These are phyloP conservation scores for Hemistola chrysoprasaria DNA, from an alignment of 2,888 invertebrate genomes.

Conservation along the genomic window DNA sequence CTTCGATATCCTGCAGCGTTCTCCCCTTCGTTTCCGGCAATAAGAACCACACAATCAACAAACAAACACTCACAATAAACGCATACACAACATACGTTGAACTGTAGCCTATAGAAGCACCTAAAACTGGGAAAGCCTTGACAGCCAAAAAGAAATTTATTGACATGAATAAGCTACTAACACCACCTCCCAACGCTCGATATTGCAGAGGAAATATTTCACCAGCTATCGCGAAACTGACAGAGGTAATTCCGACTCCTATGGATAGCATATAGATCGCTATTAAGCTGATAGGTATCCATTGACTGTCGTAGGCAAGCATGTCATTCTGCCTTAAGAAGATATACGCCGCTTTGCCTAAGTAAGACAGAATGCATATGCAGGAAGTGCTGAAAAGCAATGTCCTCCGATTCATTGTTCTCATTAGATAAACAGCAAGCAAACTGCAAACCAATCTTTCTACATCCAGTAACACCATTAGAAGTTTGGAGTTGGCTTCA, in stretches of 20 bases:
- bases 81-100: neutral
- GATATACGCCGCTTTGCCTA: constrained; percentile 46
- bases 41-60: constrained; percentile 3
- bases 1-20: constrained; percentile 28
- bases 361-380: constrained; percentile 40
- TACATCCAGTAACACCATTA: constrained; percentile 46
- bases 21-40: constrained; percentile 28
- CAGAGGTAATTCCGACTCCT: constrained; percentile 12
- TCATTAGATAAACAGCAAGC: constrained; percentile 46
- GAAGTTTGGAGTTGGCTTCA: constrained; percentile 39
- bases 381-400: constrained; percentile 47
- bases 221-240: constrained; percentile 18
- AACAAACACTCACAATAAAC: neutral
- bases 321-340: constrained; percentile 39
- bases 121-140: neutral
- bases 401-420: constrained; percentile 46
- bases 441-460: constrained; percentile 50
- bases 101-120: neutral
- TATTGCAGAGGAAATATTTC: constrained; percentile 21
- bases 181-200: constrained; percentile 14
- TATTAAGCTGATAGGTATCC: neutral
- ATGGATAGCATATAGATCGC: constrained; percentile 14
- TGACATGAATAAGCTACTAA: constrained; percentile 5
- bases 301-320: constrained; percentile 35
- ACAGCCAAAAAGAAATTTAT: constrained; percentile 1